Conservation (phyloP, 1,140 invertebrate species). For the Leptinotarsa defecta region DNA sequence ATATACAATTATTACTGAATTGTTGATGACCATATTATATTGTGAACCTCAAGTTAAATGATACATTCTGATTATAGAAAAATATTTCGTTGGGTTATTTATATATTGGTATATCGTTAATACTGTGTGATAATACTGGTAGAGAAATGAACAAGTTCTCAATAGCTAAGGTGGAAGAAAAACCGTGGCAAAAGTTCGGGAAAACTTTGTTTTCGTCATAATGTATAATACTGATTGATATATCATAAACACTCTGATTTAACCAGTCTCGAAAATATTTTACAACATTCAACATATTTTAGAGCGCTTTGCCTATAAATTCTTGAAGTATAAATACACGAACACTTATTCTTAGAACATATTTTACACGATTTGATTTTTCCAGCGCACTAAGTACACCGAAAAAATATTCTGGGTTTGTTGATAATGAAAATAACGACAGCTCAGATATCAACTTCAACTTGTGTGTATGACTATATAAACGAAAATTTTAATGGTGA, state of each 20-base stretch:
- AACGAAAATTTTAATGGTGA: background rate
- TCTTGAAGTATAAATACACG: background rate
- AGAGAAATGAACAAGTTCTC: background rate
- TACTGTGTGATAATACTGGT: conserved; percentile 3
- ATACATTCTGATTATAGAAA: background rate
- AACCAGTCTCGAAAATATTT: conserved; percentile 6
- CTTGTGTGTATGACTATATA: no score
- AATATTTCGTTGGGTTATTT: background rate
- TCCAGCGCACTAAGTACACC: no score
- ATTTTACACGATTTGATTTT: background rate
- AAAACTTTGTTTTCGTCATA: background rate
- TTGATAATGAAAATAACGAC: no score
- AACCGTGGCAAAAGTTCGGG: background rate
- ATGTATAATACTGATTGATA: background rate
- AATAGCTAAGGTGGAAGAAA: background rate
- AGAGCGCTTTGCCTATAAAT: background rate
- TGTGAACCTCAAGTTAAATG: no score
- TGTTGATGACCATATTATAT: no score
- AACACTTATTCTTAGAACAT: background rate
- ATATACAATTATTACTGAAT: no score
- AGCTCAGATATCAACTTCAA: no score
- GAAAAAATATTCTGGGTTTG: no score
- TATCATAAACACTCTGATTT: background rate
- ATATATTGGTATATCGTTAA: background rate
- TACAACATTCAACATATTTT: conserved; percentile 1